Evolutionary conservation across 2,797 vertebrate genomes (phyloP).

Genomic region (Semaprochilodus insignis): DNA sequence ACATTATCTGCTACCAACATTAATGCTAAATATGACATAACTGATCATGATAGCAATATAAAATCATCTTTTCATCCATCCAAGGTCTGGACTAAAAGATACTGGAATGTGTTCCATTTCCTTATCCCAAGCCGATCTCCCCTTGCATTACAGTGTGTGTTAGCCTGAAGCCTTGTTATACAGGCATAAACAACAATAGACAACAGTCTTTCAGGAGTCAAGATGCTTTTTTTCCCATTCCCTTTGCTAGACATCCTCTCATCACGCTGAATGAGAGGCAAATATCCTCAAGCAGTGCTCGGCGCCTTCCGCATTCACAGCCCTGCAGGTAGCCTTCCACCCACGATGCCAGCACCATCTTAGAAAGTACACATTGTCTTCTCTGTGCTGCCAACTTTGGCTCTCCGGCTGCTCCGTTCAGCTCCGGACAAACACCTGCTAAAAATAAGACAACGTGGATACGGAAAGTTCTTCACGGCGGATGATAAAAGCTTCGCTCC

Average conservation of each 20-base stretch:
- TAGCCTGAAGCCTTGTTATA: neutral
- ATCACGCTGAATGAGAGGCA: neutral
- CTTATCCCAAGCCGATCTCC: constrained; percentile 6
- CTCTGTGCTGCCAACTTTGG: neutral
- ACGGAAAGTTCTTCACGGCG: neutral
- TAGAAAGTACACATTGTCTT: constrained; percentile 25
- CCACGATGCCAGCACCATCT: constrained; percentile 5
- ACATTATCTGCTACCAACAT: neutral
- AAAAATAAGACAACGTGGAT: neutral
- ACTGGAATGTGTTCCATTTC: neutral
- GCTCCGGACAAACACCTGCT: neutral
- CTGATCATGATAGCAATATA: neutral
- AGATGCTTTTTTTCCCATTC: neutral
- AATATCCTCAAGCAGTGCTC: constrained; percentile 23
- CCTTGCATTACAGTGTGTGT: neutral
- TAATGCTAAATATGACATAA: neutral
- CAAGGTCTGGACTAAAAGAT: neutral
- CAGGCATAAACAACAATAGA: neutral
- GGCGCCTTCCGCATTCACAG: neutral
- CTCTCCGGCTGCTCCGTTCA: neutral
- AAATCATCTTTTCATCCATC: neutral
- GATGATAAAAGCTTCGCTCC: neutral
- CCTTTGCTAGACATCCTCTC: neutral
- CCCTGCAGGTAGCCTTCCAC: constrained; percentile 10
- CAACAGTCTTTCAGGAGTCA: neutral